Conservation (phyloP, 2,888 invertebrate genomes). For the Trichogramma evanescens region DNA sequence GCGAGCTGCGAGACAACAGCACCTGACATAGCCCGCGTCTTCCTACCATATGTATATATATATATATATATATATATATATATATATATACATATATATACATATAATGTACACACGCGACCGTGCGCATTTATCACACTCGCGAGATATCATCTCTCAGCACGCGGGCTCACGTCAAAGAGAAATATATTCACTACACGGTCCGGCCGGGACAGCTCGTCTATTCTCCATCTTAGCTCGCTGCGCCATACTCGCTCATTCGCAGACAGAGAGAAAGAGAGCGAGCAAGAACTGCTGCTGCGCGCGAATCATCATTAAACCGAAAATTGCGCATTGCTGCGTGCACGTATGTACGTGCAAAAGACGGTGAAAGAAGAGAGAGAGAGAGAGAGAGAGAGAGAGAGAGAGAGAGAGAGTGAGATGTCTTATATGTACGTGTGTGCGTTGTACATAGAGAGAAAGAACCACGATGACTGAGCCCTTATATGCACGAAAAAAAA, state of each 20-base stretch:
- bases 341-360: too few species aligned
- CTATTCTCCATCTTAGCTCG: constrained; percentile 7
- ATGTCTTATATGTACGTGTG: neutral
- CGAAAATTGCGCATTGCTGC: too few species aligned
- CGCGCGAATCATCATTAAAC: constrained; percentile 6
- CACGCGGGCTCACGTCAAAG: neutral
- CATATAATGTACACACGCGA: neutral
- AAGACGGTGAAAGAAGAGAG: too few species aligned
- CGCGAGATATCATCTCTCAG: constrained; percentile 42
- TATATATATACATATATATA: too few species aligned
- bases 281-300: constrained; percentile 1
- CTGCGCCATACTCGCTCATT: neutral
- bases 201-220: constrained; percentile 13
- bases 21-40: constrained; percentile 13
- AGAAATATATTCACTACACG: constrained; percentile 2
- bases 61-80: too few species aligned
- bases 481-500: neutral
- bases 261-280: neutral
- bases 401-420: neutral
- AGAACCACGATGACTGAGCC: too few species aligned
- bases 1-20: constrained; percentile 1
- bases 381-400: neutral
- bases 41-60: too few species aligned
- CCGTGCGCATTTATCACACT: constrained; percentile 41
- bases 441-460: neutral